Evolutionary conservation across 2,113 vertebrate genomes (phyloP).

Genomic region (Lagopus muta): DNA sequence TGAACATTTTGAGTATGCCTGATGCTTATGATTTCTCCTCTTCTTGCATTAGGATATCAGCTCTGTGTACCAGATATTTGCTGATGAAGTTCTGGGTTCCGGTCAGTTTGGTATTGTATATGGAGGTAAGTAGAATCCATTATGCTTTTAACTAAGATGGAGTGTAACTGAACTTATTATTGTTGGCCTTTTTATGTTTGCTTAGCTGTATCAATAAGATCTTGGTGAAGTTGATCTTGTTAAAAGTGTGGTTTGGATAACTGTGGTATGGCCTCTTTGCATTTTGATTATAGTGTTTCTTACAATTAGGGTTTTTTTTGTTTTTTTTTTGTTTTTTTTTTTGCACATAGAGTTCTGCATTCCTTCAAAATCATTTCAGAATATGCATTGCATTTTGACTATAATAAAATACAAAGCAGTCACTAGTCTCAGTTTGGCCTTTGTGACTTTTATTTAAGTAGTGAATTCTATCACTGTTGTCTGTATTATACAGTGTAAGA

Average conservation of each 20-base stretch:
- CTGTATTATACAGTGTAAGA: too few species aligned
- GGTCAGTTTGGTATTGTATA: constrained; percentile 99
- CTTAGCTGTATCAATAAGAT: neutral
- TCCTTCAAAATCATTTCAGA: too few species aligned
- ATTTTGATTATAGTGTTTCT: neutral
- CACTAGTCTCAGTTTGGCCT: too few species aligned
- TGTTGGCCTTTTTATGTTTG: neutral
- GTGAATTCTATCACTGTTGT: too few species aligned
- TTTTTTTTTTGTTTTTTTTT: too few species aligned
- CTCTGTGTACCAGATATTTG: constrained; percentile 98
- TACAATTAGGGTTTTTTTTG: neutral
- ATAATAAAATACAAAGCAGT: too few species aligned
- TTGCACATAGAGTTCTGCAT: too few species aligned
- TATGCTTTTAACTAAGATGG: neutral
- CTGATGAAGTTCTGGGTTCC: constrained; percentile 97
- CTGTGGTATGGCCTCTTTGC: neutral
- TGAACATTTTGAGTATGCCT: neutral
- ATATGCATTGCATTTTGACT: too few species aligned
- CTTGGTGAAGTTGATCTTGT: neutral
- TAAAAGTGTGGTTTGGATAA: neutral
- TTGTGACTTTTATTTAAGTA: too few species aligned
- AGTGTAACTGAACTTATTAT: neutral
- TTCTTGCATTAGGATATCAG: constrained; percentile 89
- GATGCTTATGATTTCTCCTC: constrained; percentile 17
- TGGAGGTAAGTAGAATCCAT: constrained; percentile 85